A percentile compares a stretch with the other conserved stretches of the same genome.
Evolutionary conservation across 2,888 invertebrate species (phyloP).

Genomic region (Bhutanitis thaidina): DNA sequence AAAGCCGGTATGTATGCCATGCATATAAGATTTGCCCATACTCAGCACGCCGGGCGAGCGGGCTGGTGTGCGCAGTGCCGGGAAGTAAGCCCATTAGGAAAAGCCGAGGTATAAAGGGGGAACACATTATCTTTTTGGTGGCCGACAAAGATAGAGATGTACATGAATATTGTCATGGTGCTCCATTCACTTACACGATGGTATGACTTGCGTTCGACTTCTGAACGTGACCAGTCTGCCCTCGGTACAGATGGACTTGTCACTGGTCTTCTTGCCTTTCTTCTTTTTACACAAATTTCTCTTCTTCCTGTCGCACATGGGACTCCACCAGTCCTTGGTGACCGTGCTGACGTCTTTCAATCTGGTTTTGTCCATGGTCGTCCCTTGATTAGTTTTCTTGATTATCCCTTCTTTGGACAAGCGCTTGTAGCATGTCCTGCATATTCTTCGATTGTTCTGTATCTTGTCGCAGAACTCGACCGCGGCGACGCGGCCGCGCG

Average conservation of each 20-base stretch:
- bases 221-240: constrained; percentile 44
- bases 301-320: constrained; percentile 42
- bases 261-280: constrained; percentile 14
- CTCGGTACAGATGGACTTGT: constrained; percentile 31
- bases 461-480: constrained; percentile 28
- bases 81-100: too few relatives aligned
- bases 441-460: constrained; percentile 9
- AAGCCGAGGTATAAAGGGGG: too few relatives aligned
- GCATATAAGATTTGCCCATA: too few relatives aligned
- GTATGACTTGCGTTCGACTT: constrained; percentile 48
- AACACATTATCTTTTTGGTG: too few relatives aligned
- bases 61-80: too few relatives aligned
- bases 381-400: constrained; percentile 42
- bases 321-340: constrained; percentile 61
- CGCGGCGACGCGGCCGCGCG: constrained; percentile 37
- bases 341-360: constrained; percentile 43
- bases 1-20: too few relatives aligned
- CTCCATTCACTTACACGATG: constrained; percentile 36
- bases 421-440: constrained; percentile 19
- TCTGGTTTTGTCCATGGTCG: constrained; percentile 33
- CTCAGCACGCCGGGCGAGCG: too few relatives aligned
- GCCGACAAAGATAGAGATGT: too few relatives aligned
- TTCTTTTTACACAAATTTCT: constrained; percentile 16
- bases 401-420: constrained; percentile 25
- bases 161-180: too few relatives aligned